Conservation (phyloP, 2,888 invertebrate genomes). For the Calameuta idolon region DNA sequence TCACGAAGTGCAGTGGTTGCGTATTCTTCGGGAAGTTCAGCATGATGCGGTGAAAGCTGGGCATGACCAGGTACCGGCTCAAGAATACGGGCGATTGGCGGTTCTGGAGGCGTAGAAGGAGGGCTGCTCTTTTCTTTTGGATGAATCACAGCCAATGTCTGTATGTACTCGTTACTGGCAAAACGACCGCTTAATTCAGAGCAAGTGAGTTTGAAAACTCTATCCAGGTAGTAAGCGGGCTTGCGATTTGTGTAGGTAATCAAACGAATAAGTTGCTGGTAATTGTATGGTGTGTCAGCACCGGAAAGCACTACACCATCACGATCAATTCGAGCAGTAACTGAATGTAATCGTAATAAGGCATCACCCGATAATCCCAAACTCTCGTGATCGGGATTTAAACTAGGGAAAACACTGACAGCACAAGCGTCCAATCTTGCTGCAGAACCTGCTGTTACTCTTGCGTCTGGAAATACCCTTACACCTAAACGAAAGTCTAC, state of each 20-base stretch:
- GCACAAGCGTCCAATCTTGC: slow-evolving; percentile 90
- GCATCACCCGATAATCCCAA: slow-evolving; percentile 80
- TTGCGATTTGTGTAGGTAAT: slow-evolving; percentile 96
- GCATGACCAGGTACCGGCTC: slow-evolving; percentile 66
- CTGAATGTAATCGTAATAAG: slow-evolving; percentile 77
- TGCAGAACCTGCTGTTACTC: slow-evolving; percentile 74
- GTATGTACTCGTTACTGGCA: slow-evolving; percentile 95
- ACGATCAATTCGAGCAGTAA: slow-evolving; percentile 88
- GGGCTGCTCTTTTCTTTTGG: slow-evolving; percentile 74
- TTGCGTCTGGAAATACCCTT: slow-evolving; percentile 87
- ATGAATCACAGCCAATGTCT: slow-evolving; percentile 92
- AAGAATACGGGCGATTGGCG: slow-evolving; percentile 57
- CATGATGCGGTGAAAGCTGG: slow-evolving; percentile 69
- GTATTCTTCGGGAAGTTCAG: slow-evolving; percentile 64
- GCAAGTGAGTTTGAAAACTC: slow-evolving; percentile 95
- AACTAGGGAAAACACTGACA: slow-evolving; percentile 92
- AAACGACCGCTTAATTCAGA: slow-evolving; percentile 93
- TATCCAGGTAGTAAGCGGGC: slow-evolving; percentile 94
- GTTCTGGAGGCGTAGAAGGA: slow-evolving; percentile 41
- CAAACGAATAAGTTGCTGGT: slow-evolving; percentile 81
- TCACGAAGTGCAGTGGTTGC: slow-evolving; percentile 63
- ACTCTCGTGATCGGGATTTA: slow-evolving; percentile 96
- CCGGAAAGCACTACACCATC: slow-evolving; percentile 88
- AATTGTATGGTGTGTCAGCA: slow-evolving; percentile 82
- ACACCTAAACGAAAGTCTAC: slow-evolving; percentile 89